Percentiles rank a stretch among this genome's conserved stretches.
phyloP scores from a whole-genome alignment of 2,797 vertebrate species.

The Semaprochilodus insignis region DNA sequence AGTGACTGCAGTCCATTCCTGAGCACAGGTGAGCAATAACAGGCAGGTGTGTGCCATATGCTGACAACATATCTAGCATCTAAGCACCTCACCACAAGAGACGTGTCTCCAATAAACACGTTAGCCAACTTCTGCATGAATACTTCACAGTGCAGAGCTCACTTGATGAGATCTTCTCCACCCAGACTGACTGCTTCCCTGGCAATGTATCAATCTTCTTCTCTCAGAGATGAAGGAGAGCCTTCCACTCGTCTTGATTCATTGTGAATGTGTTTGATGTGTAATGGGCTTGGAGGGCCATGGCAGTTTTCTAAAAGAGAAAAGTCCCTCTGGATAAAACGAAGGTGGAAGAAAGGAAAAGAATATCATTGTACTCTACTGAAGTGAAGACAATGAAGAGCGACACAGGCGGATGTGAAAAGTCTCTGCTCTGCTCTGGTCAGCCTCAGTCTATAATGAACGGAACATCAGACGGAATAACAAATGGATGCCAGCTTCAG shows the following conservation, averaged over 20 bases:
- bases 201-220: background rate
- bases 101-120: background rate
- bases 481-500: slow-evolving; percentile 30
- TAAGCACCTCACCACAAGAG: background rate
- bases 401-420: background rate
- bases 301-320: background rate
- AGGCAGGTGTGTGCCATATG: background rate
- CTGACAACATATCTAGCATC: background rate
- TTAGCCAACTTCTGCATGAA: background rate
- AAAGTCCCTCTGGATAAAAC: background rate
- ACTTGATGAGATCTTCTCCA: background rate
- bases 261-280: slow-evolving; percentile 15
- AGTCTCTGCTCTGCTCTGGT: slow-evolving; percentile 16
- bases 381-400: slow-evolving; percentile 19
- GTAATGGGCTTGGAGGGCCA: background rate
- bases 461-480: slow-evolving; percentile 34
- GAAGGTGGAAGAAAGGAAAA: slow-evolving; percentile 12
- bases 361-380: background rate
- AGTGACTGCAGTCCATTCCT: background rate
- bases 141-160: slow-evolving; percentile 3
- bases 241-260: background rate
- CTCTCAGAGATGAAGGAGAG: background rate
- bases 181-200: background rate
- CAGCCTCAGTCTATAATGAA: slow-evolving; percentile 24
- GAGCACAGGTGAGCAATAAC: background rate